Conservation (phyloP, 2,113 vertebrate species). For the Elachura formosa region DNA sequence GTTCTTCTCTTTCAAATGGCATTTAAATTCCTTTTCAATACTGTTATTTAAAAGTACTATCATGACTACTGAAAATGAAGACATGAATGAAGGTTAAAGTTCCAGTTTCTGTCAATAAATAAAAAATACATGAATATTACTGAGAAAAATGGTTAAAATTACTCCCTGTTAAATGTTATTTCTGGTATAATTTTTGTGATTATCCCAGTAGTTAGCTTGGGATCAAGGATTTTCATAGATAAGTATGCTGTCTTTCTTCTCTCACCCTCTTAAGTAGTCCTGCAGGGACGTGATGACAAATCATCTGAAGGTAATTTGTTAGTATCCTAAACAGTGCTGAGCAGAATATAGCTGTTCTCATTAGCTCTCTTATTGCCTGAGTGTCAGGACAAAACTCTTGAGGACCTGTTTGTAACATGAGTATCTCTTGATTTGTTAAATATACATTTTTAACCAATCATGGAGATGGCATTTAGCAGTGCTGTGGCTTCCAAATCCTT, state of each 20-base stretch:
- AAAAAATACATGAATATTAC: background rate
- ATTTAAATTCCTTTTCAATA: background rate
- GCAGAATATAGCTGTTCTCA: background rate
- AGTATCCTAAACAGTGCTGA: background rate
- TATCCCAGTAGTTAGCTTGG: background rate
- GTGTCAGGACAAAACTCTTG: background rate
- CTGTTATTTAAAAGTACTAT: background rate
- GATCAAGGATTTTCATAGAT: background rate
- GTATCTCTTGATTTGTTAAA: conserved; percentile 12
- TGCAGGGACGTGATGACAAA: background rate
- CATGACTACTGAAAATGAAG: background rate
- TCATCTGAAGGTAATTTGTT: background rate
- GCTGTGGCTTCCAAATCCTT: background rate
- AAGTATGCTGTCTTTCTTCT: background rate
- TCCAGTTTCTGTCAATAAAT: background rate
- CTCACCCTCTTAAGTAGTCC: background rate
- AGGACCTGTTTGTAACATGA: background rate
- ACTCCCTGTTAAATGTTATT: background rate
- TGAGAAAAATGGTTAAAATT: background rate
- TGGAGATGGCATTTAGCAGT: background rate
- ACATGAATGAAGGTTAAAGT: background rate
- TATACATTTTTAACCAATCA: background rate
- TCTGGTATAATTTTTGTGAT: background rate
- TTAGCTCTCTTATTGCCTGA: background rate
- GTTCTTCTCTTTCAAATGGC: background rate